These are phyloP conservation scores for Etheostoma nigrum DNA, from an alignment of 2,797 vertebrate species.

Conservation along the genomic window DNA sequence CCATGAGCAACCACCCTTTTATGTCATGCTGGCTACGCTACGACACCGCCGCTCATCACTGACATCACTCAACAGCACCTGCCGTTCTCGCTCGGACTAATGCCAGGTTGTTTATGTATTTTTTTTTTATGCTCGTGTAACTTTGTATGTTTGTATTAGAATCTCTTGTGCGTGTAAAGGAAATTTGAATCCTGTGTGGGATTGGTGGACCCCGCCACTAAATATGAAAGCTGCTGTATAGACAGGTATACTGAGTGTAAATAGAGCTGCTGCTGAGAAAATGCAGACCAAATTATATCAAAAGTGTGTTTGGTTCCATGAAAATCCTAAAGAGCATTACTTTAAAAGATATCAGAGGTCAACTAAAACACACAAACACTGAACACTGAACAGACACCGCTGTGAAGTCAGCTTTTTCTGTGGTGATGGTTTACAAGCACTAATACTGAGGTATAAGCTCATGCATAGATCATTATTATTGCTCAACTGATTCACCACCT, in stretches of 20 bases:
- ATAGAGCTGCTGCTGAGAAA: background rate
- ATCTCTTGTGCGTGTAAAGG: background rate
- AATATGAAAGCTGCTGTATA: fast-evolving
- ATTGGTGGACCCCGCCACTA: background rate
- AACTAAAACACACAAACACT: conserved; percentile 13
- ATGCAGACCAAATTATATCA: background rate
- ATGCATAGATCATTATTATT: conserved; percentile 16
- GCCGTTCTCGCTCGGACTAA: no score
- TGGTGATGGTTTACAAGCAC: conserved; percentile 3
- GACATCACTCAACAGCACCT: no score
- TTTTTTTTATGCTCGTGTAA: no score
- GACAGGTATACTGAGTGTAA: background rate
- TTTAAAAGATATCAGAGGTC: background rate
- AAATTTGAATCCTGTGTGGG: background rate
- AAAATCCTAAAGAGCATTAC: background rate
- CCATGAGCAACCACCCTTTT: no score
- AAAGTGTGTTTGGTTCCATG: background rate
- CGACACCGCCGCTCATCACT: no score
- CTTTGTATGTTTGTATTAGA: background rate
- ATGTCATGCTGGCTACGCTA: no score
- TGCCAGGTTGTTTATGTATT: no score
- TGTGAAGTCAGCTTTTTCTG: background rate
- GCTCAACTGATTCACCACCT: conserved; percentile 29
- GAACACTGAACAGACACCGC: background rate
- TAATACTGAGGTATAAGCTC: conserved; percentile 15